Evolutionary conservation across 1,140 invertebrate species (phyloP), one percentile per base, ranked within the genome.

Genomic region (Anthonomus grandis): DNA sequence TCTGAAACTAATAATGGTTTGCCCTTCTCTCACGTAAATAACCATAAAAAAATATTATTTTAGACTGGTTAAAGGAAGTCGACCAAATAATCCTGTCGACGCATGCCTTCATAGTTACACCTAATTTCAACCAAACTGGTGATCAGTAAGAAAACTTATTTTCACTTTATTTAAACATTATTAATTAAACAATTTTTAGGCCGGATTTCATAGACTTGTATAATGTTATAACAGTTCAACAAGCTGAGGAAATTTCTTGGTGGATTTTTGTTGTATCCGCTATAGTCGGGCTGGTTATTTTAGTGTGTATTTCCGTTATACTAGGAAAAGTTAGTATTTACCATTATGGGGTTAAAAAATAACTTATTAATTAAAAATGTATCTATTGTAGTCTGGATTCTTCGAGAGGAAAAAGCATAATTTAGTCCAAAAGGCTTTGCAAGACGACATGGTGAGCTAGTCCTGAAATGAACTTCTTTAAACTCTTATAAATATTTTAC

Each of bases 241-340:
- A 25, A 13, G 38, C 41, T 1, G 10, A 17, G 10, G 9, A 41
- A 25, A 42, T 52, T 12, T 42, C 50, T 10, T 17, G 41, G 4
- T 52, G 50, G 50, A 41, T 52, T 37, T 25, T 41, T n/a, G 44
- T 52, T 12, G 50, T 22, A 24, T 52, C 50, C 10, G 50, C 50
- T 18, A 37, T 42, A 18, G 37, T 22, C 4, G 50, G 37, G 10
- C 44, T 52, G 13, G 8, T 42, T 17, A 42, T 52, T 25, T 52
- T 52, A 52, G n/a, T 52, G 4, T 52, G 50, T 25, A 17, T 52
- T 27, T 12, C 23, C 6, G 15, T 42, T 25, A 39, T 9, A 18
- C 13, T 52, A 27, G 23, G 15, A 10, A 52, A 52, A 25, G 50
- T 52, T 10, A 9, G 8, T 31, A n/a, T 31, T 31, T 5, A 17